Percentiles rank a stretch among this genome's conserved stretches.
Evolutionary conservation across 2,888 invertebrate genomes (phyloP).

Genomic region (Trachelus stipa): DNA sequence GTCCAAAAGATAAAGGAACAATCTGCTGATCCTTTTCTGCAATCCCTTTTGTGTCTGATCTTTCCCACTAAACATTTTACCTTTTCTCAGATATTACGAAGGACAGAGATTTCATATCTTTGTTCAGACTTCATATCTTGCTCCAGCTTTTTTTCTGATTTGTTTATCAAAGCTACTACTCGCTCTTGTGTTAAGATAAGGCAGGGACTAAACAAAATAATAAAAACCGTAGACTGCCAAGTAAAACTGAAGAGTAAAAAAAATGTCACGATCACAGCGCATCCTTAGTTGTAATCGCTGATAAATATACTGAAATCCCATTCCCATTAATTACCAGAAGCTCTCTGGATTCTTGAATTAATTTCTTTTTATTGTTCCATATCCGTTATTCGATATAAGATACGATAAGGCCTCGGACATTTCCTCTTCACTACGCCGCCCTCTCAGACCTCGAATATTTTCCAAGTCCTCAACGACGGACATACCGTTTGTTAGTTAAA

Average conservation of each 20-base stretch:
- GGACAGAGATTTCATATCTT: too few species aligned
- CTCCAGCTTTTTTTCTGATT: background rate
- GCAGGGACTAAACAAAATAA: background rate
- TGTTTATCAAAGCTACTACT: background rate
- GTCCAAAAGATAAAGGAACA: background rate
- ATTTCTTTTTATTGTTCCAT: slow-evolving; percentile 46
- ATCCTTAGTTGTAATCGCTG: slow-evolving; percentile 3
- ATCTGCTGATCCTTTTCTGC: background rate
- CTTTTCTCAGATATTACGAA: background rate
- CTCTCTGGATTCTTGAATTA: background rate
- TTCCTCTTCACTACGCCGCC: slow-evolving; percentile 48
- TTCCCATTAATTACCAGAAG: background rate
- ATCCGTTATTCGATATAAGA: slow-evolving; percentile 54
- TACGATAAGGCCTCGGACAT: slow-evolving; percentile 63
- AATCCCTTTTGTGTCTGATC: background rate
- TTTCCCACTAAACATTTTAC: background rate
- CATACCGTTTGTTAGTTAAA: background rate
- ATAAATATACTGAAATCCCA: background rate
- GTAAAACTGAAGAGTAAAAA: slow-evolving; percentile 25
- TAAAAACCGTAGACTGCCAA: slow-evolving; percentile 12
- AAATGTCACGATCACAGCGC: slow-evolving; percentile 52
- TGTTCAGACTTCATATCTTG: background rate
- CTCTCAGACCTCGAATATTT: slow-evolving; percentile 52
- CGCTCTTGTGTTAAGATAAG: background rate
- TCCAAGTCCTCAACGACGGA: slow-evolving; percentile 13